Conservation (phyloP, 2,888 invertebrate species). For the Drosophila fulvimacula region DNA sequence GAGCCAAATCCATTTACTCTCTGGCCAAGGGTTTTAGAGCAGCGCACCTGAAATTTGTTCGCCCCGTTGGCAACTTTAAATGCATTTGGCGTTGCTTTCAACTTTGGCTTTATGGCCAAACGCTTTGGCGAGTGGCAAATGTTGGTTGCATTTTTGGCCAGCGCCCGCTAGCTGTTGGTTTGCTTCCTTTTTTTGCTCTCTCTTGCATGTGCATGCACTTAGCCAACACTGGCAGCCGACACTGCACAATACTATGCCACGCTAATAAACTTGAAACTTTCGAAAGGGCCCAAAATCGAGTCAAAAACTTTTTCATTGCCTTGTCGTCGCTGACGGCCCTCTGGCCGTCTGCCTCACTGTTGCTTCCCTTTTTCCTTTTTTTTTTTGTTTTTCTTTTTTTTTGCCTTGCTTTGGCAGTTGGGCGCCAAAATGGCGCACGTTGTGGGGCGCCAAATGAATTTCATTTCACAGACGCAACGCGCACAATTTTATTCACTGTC, state of each 20-base stretch:
- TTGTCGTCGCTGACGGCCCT: constrained; percentile 15
- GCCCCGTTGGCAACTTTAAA: constrained; percentile 46
- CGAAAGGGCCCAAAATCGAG: constrained; percentile 39
- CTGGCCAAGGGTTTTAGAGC: constrained; percentile 3
- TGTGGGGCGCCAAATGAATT: constrained; percentile 78
- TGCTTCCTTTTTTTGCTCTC: neutral
- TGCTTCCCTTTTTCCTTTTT: constrained; percentile 12
- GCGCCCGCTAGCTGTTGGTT: constrained; percentile 7
- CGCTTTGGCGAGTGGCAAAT: constrained; percentile 43
- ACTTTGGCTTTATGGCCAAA: constrained; percentile 44
- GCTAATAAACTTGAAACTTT: constrained; percentile 74
- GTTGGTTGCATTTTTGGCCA: constrained; percentile 15
- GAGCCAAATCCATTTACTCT: constrained; percentile 38
- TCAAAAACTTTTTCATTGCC: constrained; percentile 65
- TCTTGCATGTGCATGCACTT: constrained; percentile 37
- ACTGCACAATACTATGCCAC: constrained; percentile 41
- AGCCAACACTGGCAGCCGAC: constrained; percentile 52
- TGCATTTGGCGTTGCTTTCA: constrained; percentile 59
- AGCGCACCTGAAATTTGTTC: constrained; percentile 15
- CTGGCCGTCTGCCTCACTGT: neutral
- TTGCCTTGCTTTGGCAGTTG: neutral
- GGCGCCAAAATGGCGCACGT: constrained; percentile 63
- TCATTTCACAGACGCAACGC: constrained; percentile 75
- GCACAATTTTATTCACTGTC: constrained; percentile 77
- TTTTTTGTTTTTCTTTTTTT: neutral